Percentiles rank a stretch among this genome's conserved stretches.
These are phyloP conservation scores for Hipposideros armiger DNA, from an alignment of 2,113 vertebrate genomes.

Conservation along the genomic window DNA sequence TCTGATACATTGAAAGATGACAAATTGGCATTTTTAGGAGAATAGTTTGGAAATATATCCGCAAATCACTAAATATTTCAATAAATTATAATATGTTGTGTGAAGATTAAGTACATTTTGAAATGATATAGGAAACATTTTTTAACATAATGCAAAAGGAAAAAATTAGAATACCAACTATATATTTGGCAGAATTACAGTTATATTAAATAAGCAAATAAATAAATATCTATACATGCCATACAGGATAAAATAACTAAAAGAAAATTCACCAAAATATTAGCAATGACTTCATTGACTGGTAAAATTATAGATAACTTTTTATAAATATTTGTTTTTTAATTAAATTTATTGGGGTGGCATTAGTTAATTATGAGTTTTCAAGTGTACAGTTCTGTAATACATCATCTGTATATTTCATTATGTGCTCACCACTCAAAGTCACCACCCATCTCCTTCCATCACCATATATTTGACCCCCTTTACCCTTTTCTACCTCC, in stretches of 20 bases:
- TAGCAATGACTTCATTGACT: not conserved
- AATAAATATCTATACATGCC: not conserved
- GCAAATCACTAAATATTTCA: constrained; percentile 17
- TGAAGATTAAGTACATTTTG: not conserved
- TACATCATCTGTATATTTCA: no score
- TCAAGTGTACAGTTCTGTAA: no score
- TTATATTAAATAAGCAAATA: not conserved
- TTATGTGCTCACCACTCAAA: no score
- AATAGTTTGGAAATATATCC: not conserved
- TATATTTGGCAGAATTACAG: not conserved
- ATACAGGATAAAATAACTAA: not conserved
- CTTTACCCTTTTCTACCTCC: no score
- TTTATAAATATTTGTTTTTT: not conserved
- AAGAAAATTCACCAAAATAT: constrained; percentile 32
- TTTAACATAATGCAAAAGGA: not conserved
- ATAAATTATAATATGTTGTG: not conserved
- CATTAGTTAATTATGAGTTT: no score
- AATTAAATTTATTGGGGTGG: no score
- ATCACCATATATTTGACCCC: no score
- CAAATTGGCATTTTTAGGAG: constrained; percentile 17
- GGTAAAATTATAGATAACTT: not conserved
- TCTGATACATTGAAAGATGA: not conserved
- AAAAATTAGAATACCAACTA: not conserved
- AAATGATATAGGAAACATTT: not conserved
- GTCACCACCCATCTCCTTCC: no score